These are phyloP conservation scores for Gymnopithys bicolor DNA, from an alignment of 2,797 vertebrate genomes.

Conservation along the genomic window DNA sequence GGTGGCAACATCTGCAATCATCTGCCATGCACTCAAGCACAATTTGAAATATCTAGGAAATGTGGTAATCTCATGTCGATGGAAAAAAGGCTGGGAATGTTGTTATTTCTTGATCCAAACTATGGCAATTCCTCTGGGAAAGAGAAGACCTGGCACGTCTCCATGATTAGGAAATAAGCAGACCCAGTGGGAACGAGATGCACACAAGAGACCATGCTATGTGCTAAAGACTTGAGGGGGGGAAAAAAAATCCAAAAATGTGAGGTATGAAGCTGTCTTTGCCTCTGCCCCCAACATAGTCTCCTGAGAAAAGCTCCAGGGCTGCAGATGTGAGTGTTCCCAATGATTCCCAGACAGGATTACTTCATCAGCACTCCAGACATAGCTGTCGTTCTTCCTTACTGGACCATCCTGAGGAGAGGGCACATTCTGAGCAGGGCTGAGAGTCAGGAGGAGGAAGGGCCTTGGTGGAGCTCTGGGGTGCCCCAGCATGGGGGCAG, in stretches of 20 bases:
- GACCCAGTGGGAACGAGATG: conserved; percentile 34
- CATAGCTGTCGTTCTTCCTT: conserved; percentile 23
- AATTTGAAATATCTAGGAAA: conserved; percentile 60
- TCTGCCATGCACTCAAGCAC: conserved; percentile 22
- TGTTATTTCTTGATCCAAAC: conserved; percentile 47
- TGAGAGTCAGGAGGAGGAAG: neutral
- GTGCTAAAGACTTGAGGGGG: neutral
- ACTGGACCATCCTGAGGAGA: neutral
- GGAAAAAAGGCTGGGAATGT: conserved; percentile 60
- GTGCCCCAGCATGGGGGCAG: neutral
- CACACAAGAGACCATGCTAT: neutral
- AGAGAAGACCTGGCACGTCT: conserved; percentile 44
- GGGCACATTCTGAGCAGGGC: neutral
- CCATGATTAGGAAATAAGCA: conserved; percentile 53
- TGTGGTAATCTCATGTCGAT: conserved; percentile 29
- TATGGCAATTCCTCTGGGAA: conserved; percentile 67
- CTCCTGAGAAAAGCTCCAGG: conserved; percentile 42
- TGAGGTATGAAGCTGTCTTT: conserved; percentile 45
- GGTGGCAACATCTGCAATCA: conserved; percentile 56
- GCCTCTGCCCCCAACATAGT: neutral
- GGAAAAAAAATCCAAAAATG: neutral
- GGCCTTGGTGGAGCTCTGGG: neutral
- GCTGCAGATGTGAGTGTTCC: neutral
- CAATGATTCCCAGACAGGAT: conserved; percentile 51
- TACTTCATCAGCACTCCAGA: conserved; percentile 19